Evolutionary conservation across 1,140 invertebrate genomes (phyloP).

Genomic region (Marisa cornuarietis): DNA sequence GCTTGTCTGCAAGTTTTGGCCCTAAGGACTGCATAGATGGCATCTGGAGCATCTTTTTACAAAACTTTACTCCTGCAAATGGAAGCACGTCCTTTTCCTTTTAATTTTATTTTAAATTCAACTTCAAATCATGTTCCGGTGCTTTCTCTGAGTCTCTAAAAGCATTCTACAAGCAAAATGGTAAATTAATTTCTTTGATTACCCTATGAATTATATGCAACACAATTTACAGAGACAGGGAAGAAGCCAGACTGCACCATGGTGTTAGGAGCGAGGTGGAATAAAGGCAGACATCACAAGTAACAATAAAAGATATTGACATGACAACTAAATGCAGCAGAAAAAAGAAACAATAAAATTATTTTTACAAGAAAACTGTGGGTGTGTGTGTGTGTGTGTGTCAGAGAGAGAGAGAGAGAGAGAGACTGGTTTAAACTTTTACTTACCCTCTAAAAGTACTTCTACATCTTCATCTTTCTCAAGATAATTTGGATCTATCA

Average conservation of each 20-base stretch:
- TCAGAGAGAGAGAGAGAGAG: neutral
- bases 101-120: neutral
- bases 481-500: constrained; percentile 79
- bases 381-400: neutral
- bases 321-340: neutral
- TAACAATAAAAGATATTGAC: too few relatives aligned
- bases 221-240: too few relatives aligned
- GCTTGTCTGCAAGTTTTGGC: constrained; percentile 22
- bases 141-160: too few relatives aligned
- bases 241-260: too few relatives aligned
- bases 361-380: neutral
- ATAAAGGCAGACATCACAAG: too few relatives aligned
- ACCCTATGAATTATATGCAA: neutral
- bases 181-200: too few relatives aligned
- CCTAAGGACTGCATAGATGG: constrained; percentile 19
- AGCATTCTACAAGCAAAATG: too few relatives aligned
- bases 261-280: too few relatives aligned
- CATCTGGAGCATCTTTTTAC: constrained; percentile 16
- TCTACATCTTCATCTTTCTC: constrained; percentile 45
- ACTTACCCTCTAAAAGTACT: constrained; percentile 45
- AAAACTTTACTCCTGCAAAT: constrained; percentile 31
- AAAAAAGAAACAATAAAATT: neutral
- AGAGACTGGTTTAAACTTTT: neutral
- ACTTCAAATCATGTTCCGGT: neutral
- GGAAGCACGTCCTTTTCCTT: neutral